Evolutionary conservation across 2,113 vertebrate species (phyloP).

Genomic region (Neotoma lepida): DNA sequence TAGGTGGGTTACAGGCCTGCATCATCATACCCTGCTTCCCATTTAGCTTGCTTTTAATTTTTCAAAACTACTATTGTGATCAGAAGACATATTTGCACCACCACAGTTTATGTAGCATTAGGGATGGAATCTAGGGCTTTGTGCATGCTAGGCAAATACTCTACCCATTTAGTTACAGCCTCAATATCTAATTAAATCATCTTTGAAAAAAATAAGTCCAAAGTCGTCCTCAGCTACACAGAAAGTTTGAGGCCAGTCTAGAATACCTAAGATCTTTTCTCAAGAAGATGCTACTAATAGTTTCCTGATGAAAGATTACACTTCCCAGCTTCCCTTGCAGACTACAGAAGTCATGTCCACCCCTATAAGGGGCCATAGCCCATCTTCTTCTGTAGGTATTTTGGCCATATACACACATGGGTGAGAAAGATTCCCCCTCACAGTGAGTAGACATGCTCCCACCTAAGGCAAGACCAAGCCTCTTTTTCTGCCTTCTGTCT

Average conservation of each 20-base stretch:
- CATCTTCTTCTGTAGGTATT: not conserved
- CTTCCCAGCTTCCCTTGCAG: not conserved
- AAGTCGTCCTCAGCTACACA: not conserved
- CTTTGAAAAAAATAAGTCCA: not conserved
- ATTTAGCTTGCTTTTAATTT: not conserved
- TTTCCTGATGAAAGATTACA: not conserved
- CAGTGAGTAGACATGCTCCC: not conserved
- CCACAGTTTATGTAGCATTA: not conserved
- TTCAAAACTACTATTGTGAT: not conserved
- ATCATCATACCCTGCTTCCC: not conserved
- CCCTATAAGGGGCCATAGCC: not conserved
- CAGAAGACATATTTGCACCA: not conserved
- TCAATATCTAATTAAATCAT: not conserved
- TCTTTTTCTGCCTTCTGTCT: not conserved
- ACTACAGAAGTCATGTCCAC: not conserved
- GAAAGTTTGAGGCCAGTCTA: not conserved
- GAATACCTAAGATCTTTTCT: not conserved
- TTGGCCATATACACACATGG: not conserved
- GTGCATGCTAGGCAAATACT: not conserved
- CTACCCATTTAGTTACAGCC: not conserved
- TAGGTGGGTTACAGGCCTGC: not conserved
- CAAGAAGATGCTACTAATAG: not conserved
- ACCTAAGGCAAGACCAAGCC: not conserved
- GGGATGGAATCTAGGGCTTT: not conserved
- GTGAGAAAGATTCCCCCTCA: not conserved